Conservation (phyloP, 2,113 vertebrate genomes). For the Brachypteracias leptosomus region DNA sequence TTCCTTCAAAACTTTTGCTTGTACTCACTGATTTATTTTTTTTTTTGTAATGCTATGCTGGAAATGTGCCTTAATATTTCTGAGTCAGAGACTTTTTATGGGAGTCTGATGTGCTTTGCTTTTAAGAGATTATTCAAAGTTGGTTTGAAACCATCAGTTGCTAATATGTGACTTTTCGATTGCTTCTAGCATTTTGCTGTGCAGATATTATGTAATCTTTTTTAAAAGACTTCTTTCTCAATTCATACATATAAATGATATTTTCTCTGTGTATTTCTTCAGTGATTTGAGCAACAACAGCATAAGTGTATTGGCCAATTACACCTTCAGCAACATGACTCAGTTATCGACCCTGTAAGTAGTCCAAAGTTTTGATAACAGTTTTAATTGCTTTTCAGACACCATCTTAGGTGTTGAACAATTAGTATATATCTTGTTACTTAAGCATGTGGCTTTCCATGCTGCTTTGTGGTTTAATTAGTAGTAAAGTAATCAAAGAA, state of each 20-base stretch:
- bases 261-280: constrained; percentile 25
- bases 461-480: background rate
- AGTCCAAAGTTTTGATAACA: background rate
- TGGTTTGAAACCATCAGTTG: background rate
- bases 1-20: background rate
- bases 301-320: constrained; percentile 85
- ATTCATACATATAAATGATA: background rate
- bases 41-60: background rate
- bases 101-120: background rate
- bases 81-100: background rate
- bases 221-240: background rate
- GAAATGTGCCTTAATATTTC: background rate
- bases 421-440: background rate
- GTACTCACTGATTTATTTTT: background rate
- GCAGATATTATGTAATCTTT: background rate
- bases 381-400: background rate
- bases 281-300: constrained; percentile 99
- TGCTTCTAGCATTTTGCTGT: background rate
- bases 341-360: constrained; percentile 89
- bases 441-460: background rate
- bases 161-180: background rate
- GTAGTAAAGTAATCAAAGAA: background rate
- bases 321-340: constrained; percentile 96
- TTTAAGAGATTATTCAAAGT: background rate
- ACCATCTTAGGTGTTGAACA: background rate